Percentiles rank a stretch among this genome's conserved stretches.
These are phyloP conservation scores for Chaetophractus vellerosus DNA, from an alignment of 2,797 vertebrate species.

Conservation along the genomic window DNA sequence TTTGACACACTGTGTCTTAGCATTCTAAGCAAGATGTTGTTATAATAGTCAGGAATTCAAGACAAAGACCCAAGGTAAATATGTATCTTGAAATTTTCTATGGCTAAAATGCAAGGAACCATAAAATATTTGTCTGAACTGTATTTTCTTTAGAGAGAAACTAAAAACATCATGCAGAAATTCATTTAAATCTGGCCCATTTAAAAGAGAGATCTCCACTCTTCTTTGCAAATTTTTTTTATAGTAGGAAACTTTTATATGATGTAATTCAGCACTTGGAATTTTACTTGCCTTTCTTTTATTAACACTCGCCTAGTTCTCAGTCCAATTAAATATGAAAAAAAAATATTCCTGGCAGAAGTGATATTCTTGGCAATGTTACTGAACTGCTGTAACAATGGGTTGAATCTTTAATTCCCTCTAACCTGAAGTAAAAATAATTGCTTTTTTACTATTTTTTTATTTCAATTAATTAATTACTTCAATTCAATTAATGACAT, in stretches of 20 bases:
- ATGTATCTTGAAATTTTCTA: neutral
- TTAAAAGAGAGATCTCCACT: neutral
- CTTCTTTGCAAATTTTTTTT: neutral
- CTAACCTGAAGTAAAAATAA: slow-evolving; percentile 58
- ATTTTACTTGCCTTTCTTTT: slow-evolving; percentile 48
- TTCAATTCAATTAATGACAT: no score
- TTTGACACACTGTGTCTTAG: neutral
- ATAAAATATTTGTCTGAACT: neutral
- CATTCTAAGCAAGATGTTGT: neutral
- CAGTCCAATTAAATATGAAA: neutral
- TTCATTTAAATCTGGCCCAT: neutral
- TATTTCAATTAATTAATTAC: no score
- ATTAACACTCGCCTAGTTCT: slow-evolving; percentile 22
- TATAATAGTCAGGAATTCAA: neutral
- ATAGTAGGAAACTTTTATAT: slow-evolving; percentile 17
- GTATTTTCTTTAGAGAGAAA: neutral
- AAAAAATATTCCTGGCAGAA: neutral
- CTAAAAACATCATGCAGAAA: neutral
- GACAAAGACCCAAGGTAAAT: neutral
- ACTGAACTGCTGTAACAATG: neutral
- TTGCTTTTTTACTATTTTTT: slow-evolving; percentile 42
- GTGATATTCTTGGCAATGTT: slow-evolving; percentile 8
- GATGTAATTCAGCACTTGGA: neutral
- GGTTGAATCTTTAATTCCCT: neutral
- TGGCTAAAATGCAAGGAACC: neutral